phyloP scores from a whole-genome alignment of 2,797 vertebrate species.

The Acropternis orthonyx region DNA sequence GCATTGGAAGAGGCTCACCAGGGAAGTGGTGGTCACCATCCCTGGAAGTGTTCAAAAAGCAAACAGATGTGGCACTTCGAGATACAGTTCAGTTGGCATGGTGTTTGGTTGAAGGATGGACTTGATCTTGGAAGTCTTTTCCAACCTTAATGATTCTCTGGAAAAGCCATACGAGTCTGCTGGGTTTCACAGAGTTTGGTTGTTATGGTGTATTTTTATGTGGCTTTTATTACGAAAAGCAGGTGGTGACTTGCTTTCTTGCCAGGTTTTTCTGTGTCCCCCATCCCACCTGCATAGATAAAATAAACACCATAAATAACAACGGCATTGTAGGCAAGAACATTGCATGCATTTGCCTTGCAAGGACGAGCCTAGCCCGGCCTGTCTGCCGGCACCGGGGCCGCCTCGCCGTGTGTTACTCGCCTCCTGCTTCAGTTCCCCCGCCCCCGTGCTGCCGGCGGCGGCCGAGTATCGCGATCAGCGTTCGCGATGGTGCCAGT shows the following conservation, averaged over 20 bases:
- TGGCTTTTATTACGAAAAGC: neutral
- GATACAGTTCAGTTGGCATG: neutral
- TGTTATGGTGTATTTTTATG: neutral
- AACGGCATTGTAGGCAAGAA: neutral
- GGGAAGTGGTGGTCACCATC: neutral
- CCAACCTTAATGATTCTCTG: neutral
- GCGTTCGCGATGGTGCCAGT: neutral
- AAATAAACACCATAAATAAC: neutral
- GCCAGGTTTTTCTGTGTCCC: neutral
- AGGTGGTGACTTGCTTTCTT: neutral
- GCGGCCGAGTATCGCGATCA: rapidly evolving
- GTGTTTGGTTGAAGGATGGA: neutral
- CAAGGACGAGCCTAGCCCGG: neutral
- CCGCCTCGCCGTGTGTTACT: rapidly evolving
- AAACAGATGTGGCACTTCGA: neutral
- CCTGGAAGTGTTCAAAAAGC: neutral
- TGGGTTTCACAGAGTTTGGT: neutral
- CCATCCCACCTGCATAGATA: neutral
- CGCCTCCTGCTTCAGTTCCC: neutral
- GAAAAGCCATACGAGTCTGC: neutral
- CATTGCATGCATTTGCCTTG: rapidly evolving
- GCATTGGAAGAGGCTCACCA: neutral
- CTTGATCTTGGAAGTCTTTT: neutral
- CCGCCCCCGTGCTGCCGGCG: rapidly evolving
- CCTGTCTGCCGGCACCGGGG: neutral